Percentiles rank a stretch among this genome's conserved stretches.
phyloP scores from a whole-genome alignment of 2,888 invertebrate species.

The Nomada fucata region DNA sequence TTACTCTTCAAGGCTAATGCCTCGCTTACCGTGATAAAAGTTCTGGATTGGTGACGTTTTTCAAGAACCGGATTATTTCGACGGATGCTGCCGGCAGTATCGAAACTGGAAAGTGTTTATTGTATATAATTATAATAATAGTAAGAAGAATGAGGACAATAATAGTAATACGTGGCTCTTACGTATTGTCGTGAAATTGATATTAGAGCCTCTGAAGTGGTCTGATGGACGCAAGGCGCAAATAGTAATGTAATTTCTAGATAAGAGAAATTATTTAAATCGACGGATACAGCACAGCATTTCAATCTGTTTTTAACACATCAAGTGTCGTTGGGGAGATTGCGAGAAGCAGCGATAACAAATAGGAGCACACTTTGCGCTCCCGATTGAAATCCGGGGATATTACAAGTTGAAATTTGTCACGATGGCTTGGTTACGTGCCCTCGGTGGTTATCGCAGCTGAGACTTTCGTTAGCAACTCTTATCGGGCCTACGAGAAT shows the following conservation, averaged over 20 bases:
- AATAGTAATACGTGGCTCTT: neutral
- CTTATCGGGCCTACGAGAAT: slow-evolving; percentile 72
- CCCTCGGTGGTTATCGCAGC: slow-evolving; percentile 62
- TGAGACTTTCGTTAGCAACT: slow-evolving; percentile 74
- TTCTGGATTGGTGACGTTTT: neutral
- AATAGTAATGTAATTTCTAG: neutral
- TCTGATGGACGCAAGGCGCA: neutral
- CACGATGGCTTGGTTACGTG: slow-evolving; percentile 45
- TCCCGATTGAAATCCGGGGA: slow-evolving; percentile 14
- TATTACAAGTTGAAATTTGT: slow-evolving; percentile 52
- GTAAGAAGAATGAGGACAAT: no score
- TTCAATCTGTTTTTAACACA: neutral
- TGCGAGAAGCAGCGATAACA: neutral
- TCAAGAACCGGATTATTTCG: neutral
- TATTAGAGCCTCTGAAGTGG: neutral
- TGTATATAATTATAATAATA: no score
- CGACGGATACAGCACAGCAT: neutral
- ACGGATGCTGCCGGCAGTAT: neutral
- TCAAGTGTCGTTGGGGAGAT: neutral
- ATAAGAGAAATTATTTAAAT: neutral
- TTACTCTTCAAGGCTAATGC: neutral
- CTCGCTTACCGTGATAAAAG: neutral
- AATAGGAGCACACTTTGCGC: neutral
- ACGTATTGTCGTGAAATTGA: neutral
- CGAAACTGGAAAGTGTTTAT: neutral